phyloP scores from a whole-genome alignment of 1,140 invertebrate genomes.

The Bombus pyrosoma region DNA sequence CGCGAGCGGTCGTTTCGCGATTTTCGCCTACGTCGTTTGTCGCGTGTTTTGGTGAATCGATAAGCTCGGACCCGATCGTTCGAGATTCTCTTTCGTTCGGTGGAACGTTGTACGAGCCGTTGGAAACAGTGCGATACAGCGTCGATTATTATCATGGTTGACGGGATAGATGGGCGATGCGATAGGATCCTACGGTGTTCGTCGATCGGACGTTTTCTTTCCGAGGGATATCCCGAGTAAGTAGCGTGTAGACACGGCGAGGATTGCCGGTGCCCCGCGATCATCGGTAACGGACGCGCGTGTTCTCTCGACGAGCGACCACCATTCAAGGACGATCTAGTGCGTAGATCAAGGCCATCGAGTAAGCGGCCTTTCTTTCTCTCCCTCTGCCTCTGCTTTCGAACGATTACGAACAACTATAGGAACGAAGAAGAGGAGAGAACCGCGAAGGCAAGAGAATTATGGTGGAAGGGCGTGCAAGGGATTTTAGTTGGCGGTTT shows the following conservation, averaged over 20 bases:
- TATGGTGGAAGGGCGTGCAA: too few species aligned
- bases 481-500: background rate
- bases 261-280: slow-evolving; percentile 26
- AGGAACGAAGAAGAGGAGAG: background rate
- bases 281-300: background rate
- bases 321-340: slow-evolving; percentile 10
- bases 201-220: background rate
- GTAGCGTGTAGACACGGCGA: background rate
- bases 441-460: background rate
- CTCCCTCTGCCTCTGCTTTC: background rate
- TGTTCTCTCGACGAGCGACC: background rate
- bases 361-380: background rate
- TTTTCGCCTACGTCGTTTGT: background rate
- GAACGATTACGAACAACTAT: background rate
- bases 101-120: too few species aligned
- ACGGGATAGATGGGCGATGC: background rate
- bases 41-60: background rate
- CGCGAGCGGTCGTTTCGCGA: background rate
- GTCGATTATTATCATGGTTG: slow-evolving; percentile 24
- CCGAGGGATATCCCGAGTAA: background rate
- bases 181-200: background rate
- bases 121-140: too few species aligned
- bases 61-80: too few species aligned
- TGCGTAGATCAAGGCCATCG: slow-evolving; percentile 19
- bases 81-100: too few species aligned